These are phyloP conservation scores for Trichonephila clavipes DNA, from an alignment of 1,140 invertebrate genomes.

Conservation along the genomic window DNA sequence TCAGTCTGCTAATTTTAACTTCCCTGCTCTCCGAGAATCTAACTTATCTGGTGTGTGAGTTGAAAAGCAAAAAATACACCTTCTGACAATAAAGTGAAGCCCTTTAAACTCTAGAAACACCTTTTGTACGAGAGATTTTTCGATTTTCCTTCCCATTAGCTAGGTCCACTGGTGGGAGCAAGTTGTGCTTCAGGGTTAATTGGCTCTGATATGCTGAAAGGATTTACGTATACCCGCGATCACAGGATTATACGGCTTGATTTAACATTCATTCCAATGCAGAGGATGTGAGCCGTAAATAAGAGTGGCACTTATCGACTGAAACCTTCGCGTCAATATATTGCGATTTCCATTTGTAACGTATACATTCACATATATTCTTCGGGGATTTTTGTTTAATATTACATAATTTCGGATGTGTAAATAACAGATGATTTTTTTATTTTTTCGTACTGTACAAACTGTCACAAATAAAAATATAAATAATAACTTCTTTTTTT, in stretches of 20 bases:
- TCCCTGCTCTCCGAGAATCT: not conserved
- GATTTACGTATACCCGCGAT: not conserved
- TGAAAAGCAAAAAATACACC: not conserved
- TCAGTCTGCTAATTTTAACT: conserved; percentile 53
- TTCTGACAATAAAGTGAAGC: not conserved
- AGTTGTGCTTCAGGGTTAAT: conserved; percentile 1
- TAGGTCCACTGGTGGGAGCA: conserved; percentile 6
- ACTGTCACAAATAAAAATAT: too few species aligned
- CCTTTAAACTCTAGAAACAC: conserved; percentile 13
- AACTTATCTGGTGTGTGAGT: not conserved
- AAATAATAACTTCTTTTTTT: too few species aligned
- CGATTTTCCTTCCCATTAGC: conserved; percentile 40
- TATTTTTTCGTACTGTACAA: too few species aligned
- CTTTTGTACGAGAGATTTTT: conserved; percentile 36
- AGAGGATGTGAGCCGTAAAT: too few species aligned
- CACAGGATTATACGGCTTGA: not conserved
- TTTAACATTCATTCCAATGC: not conserved
- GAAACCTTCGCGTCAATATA: too few species aligned
- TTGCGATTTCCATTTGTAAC: too few species aligned
- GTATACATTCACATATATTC: too few species aligned
- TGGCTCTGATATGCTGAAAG: conserved; percentile 15
- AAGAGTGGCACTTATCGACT: too few species aligned
- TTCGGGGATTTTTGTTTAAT: too few species aligned
- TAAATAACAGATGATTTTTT: too few species aligned
- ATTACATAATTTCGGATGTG: too few species aligned